These are phyloP conservation scores for Fregata magnificens DNA, from an alignment of 2,113 vertebrate genomes.

Conservation along the genomic window DNA sequence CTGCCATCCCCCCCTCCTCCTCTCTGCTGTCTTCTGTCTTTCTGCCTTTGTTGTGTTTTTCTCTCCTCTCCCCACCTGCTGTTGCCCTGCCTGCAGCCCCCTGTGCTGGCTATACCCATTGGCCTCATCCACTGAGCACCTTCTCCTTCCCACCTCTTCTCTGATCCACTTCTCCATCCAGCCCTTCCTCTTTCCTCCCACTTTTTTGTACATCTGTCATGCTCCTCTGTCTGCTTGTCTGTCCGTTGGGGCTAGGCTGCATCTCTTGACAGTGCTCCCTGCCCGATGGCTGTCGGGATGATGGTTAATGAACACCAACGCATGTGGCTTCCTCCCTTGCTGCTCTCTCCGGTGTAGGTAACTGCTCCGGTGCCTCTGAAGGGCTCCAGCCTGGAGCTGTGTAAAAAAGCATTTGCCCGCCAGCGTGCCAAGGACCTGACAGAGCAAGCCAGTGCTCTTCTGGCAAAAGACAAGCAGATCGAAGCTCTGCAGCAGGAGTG, in stretches of 20 bases:
- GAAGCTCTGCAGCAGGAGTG: conserved; percentile 88
- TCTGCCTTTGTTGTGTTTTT: background rate
- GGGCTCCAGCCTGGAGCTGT: conserved; percentile 85
- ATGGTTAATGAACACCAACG: background rate
- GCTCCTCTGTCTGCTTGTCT: background rate
- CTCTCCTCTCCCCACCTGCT: background rate
- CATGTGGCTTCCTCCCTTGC: background rate
- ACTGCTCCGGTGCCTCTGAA: conserved; percentile 80
- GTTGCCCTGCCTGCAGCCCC: background rate
- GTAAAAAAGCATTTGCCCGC: conserved; percentile 87
- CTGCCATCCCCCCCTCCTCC: background rate
- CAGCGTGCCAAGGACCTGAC: conserved; percentile 92
- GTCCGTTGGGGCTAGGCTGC: background rate
- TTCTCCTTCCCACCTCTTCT: background rate
- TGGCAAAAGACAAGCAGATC: conserved; percentile 95
- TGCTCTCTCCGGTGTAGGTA: conserved; percentile 76
- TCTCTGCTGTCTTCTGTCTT: background rate
- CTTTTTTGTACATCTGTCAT: background rate
- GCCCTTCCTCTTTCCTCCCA: background rate
- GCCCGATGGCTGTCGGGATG: background rate
- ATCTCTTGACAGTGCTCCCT: background rate
- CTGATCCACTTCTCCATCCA: background rate
- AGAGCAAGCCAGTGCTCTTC: conserved; percentile 88
- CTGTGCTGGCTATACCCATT: background rate
- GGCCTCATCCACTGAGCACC: background rate